Percentiles rank a stretch among this genome's conserved stretches.
Conservation (phyloP, 2,797 vertebrate species). For the Ibycter americanus region DNA sequence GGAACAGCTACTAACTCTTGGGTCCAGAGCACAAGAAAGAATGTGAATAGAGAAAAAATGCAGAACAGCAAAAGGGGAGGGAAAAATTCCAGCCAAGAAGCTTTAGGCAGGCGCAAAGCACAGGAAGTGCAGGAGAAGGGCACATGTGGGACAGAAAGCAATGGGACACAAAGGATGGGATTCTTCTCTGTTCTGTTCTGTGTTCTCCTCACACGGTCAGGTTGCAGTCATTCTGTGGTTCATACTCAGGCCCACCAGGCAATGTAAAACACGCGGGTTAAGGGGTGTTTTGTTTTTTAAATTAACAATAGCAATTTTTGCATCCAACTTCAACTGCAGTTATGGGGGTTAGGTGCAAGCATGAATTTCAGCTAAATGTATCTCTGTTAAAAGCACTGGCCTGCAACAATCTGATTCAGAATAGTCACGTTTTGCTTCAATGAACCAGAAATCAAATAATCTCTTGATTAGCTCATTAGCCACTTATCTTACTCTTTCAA, state of each 20-base stretch:
- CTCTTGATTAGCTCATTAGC: neutral
- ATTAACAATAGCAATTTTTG: neutral
- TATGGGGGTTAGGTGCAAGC: neutral
- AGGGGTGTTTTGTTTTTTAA: neutral
- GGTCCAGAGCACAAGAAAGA: neutral
- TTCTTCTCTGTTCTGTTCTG: neutral
- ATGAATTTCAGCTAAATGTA: neutral
- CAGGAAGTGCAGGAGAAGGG: neutral
- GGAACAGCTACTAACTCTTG: neutral
- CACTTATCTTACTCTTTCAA: neutral
- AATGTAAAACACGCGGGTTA: neutral
- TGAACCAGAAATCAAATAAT: neutral
- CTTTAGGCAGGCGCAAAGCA: slow-evolving; percentile 11
- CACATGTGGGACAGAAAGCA: neutral
- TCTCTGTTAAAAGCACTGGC: neutral
- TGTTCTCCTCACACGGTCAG: neutral
- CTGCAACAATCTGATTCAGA: neutral
- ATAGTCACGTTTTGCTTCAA: neutral
- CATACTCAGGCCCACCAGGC: neutral
- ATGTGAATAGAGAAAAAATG: neutral
- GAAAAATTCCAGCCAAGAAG: slow-evolving; percentile 11
- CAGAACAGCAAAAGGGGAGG: neutral
- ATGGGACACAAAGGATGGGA: neutral
- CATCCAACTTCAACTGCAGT: neutral
- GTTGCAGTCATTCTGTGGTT: neutral